phyloP scores from a whole-genome alignment of 2,113 vertebrate genomes.

The Arvicanthis niloticus region DNA sequence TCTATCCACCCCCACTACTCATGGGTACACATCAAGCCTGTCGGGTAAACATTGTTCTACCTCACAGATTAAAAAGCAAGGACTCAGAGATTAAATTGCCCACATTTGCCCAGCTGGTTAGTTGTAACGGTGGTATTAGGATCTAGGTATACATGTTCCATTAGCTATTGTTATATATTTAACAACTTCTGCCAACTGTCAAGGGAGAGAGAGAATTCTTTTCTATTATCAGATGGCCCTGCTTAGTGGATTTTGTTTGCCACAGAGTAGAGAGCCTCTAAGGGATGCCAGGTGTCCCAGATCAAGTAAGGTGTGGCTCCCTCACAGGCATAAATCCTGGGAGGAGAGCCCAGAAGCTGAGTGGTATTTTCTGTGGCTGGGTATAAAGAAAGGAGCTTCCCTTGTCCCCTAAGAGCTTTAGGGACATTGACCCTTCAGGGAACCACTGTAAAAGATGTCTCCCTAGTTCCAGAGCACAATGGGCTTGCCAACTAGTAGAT shows the following conservation, averaged over 20 bases:
- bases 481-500: not conserved
- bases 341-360: conserved; percentile 6
- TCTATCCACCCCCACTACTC: not conserved
- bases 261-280: not conserved
- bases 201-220: not conserved
- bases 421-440: not conserved
- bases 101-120: not conserved
- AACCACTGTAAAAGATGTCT: not conserved
- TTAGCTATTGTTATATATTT: not conserved
- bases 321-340: not conserved
- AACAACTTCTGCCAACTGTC: not conserved
- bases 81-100: not conserved
- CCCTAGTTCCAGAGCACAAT: not conserved
- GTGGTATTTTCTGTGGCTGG: not conserved
- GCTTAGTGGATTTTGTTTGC: not conserved
- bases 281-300: not conserved
- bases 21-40: not conserved
- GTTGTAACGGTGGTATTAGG: not conserved
- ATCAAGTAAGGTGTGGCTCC: not conserved
- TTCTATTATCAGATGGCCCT: not conserved
- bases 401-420: not conserved
- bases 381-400: conserved; percentile 11
- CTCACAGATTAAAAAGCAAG: conserved; percentile 25
- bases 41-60: not conserved
- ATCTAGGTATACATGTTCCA: not conserved